Evolutionary conservation across 2,888 invertebrate genomes (phyloP).

Genomic region (Kuschelorhynchus macadamiae): DNA sequence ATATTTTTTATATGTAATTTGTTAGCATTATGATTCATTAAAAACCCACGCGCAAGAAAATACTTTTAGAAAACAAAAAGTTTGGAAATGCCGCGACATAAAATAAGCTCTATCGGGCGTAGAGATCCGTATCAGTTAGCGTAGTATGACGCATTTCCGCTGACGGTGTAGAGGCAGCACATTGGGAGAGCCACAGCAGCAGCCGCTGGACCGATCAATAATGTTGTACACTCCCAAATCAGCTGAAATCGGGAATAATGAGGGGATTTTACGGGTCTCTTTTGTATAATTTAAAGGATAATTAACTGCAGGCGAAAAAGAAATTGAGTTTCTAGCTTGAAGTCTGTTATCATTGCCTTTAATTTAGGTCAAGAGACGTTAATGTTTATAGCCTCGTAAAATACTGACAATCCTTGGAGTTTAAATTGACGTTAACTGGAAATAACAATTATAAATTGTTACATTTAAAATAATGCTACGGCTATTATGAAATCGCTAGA

Average conservation of each 20-base stretch:
- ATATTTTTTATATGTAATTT: too few species aligned
- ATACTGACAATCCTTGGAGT: too few species aligned
- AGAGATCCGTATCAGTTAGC: constrained; percentile 47
- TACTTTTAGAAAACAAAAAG: too few species aligned
- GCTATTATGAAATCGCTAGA: too few species aligned
- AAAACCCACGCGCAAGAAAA: too few species aligned
- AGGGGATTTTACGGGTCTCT: constrained; percentile 31
- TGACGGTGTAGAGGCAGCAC: constrained; percentile 64
- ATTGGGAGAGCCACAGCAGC: constrained; percentile 53
- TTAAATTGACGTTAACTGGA: too few species aligned
- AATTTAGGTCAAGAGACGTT: too few species aligned
- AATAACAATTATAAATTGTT: too few species aligned
- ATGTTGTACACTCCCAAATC: constrained; percentile 60
- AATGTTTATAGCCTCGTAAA: too few species aligned
- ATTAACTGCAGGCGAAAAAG: neutral
- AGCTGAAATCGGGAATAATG: constrained; percentile 56
- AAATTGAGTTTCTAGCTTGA: neutral
- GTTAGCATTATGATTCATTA: too few species aligned
- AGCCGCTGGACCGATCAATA: constrained; percentile 61
- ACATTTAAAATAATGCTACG: too few species aligned
- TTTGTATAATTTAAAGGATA: constrained; percentile 4
- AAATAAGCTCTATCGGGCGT: constrained; percentile 28
- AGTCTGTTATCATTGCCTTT: too few species aligned
- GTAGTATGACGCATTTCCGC: constrained; percentile 59
- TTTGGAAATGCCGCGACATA: constrained; percentile 37